phyloP scores from a whole-genome alignment of 2,888 invertebrate genomes.

The Coleophora flavipennella region DNA sequence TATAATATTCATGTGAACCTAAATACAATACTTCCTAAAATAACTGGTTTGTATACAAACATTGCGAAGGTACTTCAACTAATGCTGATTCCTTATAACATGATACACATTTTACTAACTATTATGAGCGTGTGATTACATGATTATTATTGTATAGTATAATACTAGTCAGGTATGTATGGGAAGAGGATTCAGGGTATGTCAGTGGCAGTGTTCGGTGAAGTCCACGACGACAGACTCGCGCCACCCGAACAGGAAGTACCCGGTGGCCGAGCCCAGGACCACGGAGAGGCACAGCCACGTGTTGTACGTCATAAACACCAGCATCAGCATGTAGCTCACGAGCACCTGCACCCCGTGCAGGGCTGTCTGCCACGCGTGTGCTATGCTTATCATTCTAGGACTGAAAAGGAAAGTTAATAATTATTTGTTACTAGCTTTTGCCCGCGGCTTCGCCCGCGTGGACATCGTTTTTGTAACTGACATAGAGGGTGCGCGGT shows the following conservation, averaged over 20 bases:
- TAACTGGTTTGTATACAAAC: too few species aligned
- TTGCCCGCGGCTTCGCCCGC: too few species aligned
- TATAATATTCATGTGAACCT: conserved; percentile 10
- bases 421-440: too few species aligned
- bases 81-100: too few species aligned
- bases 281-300: conserved; percentile 94
- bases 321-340: conserved; percentile 95
- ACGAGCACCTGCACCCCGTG: conserved; percentile 92
- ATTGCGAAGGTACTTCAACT: too few species aligned
- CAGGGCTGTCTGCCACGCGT: conserved; percentile 88
- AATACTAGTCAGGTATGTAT: conserved; percentile 21
- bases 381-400: conserved; percentile 86
- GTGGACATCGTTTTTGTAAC: too few species aligned
- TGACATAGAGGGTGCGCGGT: too few species aligned
- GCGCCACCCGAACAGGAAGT: conserved; percentile 96
- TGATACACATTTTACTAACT: conserved; percentile 15
- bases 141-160: conserved; percentile 25
- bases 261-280: conserved; percentile 90
- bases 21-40: too few species aligned
- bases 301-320: conserved; percentile 97
- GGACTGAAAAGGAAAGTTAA: conserved; percentile 72
- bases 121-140: conserved; percentile 50
- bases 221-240: conserved; percentile 94
- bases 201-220: conserved; percentile 96
- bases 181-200: not conserved